Base-by-base conservation (phyloP, 2,888 invertebrate species). In the Ectropis crepuscularia region DNA sequence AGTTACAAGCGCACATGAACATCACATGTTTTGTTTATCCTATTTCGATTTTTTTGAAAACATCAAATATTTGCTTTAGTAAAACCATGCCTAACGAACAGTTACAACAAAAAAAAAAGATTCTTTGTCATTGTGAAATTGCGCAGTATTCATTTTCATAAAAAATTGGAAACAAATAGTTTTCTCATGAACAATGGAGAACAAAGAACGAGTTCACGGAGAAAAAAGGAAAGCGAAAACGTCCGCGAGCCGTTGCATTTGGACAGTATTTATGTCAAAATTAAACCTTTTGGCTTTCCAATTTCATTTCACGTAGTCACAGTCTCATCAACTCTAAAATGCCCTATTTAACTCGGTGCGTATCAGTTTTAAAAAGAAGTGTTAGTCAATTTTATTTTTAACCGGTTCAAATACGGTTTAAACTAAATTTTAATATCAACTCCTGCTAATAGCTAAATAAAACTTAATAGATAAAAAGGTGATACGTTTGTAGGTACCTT, bases 101-200 rank as follows among this genome's bases (percentile, higher is more conserved):
- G 54, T 45, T 43, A 54, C 36, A 45, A 37, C 47, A 28, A 16
- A 45, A 60, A 45, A 60, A 7, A 63, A 50, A 42, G 10, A 43
- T 38, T 62, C 42, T 53, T 53, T 57, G 57, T 53, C 36, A 57
- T 39, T 41, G 51, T 42, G 12, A 43, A 62, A 57, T 62, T 62
- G 57, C 36, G 57, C 57, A 36, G 48, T 46, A 51, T 49, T 53
- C 57, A 58, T 63, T 63, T 57, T 58, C 63, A 63, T 45, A 53
- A 63, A 63, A 63, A 63, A 58, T 58, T 63, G 48, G 43, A 63
- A 63, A 63, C 63, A 63, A 58, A 63, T 58, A 63, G 63, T 63
- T 63, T 63, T 45, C 63, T 54, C 63, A 58, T 38, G 45, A 63
- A 63, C 63, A 63, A 63, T 57, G 57, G 57, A 6, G 53, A 63